These are phyloP conservation scores for Ochropleura leucogaster DNA, from an alignment of 2,888 invertebrate genomes.

Conservation along the genomic window DNA sequence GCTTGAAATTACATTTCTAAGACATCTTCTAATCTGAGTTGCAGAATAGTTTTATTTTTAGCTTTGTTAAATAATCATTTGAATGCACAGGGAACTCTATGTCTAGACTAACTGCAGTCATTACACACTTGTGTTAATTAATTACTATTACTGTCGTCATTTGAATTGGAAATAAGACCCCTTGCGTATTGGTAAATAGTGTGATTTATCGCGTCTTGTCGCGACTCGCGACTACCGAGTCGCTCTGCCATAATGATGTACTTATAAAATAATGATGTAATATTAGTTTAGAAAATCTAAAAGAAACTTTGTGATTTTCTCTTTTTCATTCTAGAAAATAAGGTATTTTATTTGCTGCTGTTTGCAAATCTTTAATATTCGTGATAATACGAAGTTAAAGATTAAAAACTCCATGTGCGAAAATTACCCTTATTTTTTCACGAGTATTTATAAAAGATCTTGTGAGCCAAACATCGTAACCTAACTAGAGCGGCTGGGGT, in stretches of 20 bases:
- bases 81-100: not conserved
- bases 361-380: too few relatives aligned
- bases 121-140: slow-evolving; percentile 30
- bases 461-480: not conserved
- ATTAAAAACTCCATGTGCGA: not conserved
- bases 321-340: not conserved
- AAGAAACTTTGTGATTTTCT: not conserved
- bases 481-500: too few relatives aligned
- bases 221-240: slow-evolving; percentile 18
- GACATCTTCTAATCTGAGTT: not conserved
- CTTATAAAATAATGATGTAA: not conserved
- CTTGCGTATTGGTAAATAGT: slow-evolving; percentile 34
- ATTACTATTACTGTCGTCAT: slow-evolving; percentile 19
- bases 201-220: slow-evolving; percentile 35
- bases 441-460: not conserved
- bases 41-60: not conserved
- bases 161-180: slow-evolving; percentile 34
- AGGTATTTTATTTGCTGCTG: not conserved
- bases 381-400: too few relatives aligned
- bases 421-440: not conserved
- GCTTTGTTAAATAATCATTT: not conserved
- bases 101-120: slow-evolving; percentile 28
- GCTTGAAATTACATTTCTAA: not conserved
- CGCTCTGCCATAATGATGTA: not conserved
- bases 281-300: not conserved